Conservation (phyloP, 2,113 vertebrate genomes). For the Mustela lutreola region DNA sequence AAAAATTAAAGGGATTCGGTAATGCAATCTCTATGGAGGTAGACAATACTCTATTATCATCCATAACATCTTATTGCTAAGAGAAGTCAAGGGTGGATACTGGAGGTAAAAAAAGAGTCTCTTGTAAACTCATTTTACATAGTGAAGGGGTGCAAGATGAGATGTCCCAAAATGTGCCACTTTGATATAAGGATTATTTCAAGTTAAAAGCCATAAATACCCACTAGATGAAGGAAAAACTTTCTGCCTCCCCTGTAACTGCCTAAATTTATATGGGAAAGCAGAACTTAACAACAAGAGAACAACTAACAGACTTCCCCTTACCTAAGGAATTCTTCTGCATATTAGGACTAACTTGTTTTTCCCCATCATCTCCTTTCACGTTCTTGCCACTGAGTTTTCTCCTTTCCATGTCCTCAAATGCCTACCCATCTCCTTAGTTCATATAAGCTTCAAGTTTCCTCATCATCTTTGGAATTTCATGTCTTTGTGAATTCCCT, state of each 20-base stretch:
- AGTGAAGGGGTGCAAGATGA: not conserved
- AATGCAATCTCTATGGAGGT: not conserved
- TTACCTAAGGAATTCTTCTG: not conserved
- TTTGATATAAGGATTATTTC: not conserved
- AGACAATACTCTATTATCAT: not conserved
- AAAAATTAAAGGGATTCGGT: not conserved
- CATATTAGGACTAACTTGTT: not conserved
- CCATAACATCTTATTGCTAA: not conserved
- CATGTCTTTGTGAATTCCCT: not conserved
- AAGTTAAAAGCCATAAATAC: not conserved
- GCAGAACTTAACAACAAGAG: not conserved
- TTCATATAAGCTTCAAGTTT: not conserved
- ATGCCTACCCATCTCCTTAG: not conserved
- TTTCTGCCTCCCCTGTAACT: not conserved
- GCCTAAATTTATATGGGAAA: not conserved
- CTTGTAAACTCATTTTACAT: not conserved
- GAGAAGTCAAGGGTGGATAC: not conserved
- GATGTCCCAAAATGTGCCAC: not conserved
- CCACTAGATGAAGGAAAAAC: not conserved
- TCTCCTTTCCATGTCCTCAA: not conserved
- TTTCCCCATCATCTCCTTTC: not conserved
- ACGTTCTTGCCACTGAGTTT: not conserved
- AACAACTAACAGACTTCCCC: not conserved
- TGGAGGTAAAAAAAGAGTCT: not conserved
- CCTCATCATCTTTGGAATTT: not conserved